Conservation (phyloP, 2,888 invertebrate genomes). For the Drosophila ustulata region DNA sequence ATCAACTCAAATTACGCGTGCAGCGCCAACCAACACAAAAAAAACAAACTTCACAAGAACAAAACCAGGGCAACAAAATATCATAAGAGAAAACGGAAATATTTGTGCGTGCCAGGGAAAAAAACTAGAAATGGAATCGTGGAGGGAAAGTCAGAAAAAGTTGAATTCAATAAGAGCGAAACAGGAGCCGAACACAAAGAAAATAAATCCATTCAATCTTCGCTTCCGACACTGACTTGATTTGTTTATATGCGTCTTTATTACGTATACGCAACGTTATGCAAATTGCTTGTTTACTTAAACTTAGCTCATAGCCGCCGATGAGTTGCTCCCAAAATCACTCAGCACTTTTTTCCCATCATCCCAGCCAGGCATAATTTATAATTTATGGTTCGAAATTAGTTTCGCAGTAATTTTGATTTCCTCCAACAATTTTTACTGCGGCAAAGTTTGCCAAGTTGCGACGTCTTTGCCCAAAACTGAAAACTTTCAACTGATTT, state of each 20-base stretch:
- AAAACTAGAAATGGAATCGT: slow-evolving; percentile 23
- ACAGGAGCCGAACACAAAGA: slow-evolving; percentile 15
- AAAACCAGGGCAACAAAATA: slow-evolving; percentile 19
- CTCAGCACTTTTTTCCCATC: slow-evolving; percentile 10
- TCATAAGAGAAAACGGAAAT: slow-evolving; percentile 25
- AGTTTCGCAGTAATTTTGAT: slow-evolving; percentile 33
- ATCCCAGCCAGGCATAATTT: slow-evolving; percentile 42
- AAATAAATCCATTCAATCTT: slow-evolving; percentile 17
- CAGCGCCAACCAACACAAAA: slow-evolving; percentile 36
- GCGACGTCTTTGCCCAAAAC: slow-evolving; percentile 17
- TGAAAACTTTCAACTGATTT: slow-evolving; percentile 66
- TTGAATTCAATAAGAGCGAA: slow-evolving; percentile 51
- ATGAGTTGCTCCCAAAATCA: slow-evolving; percentile 13
- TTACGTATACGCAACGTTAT: slow-evolving; percentile 72
- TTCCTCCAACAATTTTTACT: slow-evolving; percentile 1
- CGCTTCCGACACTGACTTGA: slow-evolving; percentile 29
- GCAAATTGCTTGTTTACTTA: slow-evolving; percentile 65
- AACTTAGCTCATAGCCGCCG: slow-evolving; percentile 1
- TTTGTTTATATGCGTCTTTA: slow-evolving; percentile 56
- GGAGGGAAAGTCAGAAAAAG: slow-evolving; percentile 19
- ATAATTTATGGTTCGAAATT: slow-evolving; percentile 65
- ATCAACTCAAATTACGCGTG: slow-evolving; percentile 73
- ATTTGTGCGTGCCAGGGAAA: slow-evolving; percentile 60
- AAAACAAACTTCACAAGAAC: slow-evolving; percentile 5
- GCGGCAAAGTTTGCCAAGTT: slow-evolving; percentile 10